Conservation (phyloP, 1,140 invertebrate species). For the Lanistes nyassanus region DNA sequence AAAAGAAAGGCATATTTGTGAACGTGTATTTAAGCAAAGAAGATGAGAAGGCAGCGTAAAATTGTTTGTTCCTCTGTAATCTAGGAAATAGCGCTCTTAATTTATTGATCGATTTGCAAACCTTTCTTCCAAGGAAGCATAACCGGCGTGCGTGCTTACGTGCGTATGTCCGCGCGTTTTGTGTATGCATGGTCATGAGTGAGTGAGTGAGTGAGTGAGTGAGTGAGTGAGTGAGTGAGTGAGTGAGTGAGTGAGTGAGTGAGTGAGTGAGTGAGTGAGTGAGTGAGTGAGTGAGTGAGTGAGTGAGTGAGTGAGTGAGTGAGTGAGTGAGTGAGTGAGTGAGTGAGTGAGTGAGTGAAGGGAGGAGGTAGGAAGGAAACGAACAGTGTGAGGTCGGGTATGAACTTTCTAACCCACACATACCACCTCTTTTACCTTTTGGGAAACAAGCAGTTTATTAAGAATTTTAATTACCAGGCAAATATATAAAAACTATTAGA, state of each 20-base stretch:
- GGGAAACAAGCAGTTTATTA: no score
- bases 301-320: not conserved
- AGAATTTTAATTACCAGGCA: not conserved
- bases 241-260: not conserved
- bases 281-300: not conserved
- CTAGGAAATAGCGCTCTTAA: not conserved
- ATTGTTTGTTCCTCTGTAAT: not conserved
- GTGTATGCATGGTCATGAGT: not conserved
- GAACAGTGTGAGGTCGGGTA: not conserved
- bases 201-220: not conserved
- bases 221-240: not conserved
- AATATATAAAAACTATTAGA: not conserved
- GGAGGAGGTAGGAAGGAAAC: not conserved
- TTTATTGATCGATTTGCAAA: no score
- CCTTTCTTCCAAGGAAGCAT: no score
- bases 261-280: not conserved
- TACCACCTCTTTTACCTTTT: no score
- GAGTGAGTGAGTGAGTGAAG: not conserved
- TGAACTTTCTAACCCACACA: not conserved
- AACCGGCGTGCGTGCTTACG: not conserved
- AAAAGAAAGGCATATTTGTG: not conserved
- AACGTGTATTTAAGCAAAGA: not conserved
- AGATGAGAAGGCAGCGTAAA: not conserved
- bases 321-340: not conserved
- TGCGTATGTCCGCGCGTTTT: slow-evolving; percentile 1